Percentiles rank a stretch among this genome's conserved stretches.
Conservation (phyloP, 1,140 invertebrate genomes). For the roundworm (Caenorhabditis elegans) region DNA sequence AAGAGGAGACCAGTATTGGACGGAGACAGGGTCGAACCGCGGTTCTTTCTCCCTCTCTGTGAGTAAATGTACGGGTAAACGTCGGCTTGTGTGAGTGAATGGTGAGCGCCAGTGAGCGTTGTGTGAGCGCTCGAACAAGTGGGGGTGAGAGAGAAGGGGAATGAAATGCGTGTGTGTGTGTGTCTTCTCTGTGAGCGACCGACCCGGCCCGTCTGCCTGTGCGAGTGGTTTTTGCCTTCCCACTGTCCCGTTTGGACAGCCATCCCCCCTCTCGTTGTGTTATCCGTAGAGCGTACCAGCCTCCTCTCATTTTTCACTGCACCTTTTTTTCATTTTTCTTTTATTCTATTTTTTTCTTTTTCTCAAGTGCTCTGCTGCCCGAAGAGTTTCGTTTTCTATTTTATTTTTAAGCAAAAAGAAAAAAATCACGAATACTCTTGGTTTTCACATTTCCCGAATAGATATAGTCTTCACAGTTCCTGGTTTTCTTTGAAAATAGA, state of each 20-base stretch:
- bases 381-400: slow-evolving; percentile 9
- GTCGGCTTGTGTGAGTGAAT: neutral
- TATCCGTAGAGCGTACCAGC: neutral
- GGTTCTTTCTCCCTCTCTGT: neutral
- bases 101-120: neutral
- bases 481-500: no score
- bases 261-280: neutral
- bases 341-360: neutral
- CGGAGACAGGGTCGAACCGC: neutral
- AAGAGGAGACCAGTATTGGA: neutral
- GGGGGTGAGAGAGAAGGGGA: neutral
- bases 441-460: no score
- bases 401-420: neutral
- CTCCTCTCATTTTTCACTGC: neutral
- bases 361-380: neutral
- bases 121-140: neutral
- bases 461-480: no score
- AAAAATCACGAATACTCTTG: no score
- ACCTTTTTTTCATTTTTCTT: neutral
- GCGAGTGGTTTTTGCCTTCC: neutral
- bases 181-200: neutral
- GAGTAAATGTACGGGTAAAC: slow-evolving; percentile 17
- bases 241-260: neutral
- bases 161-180: neutral
- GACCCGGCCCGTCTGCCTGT: neutral